A percentile compares a stretch with the other conserved stretches of the same genome.
These are phyloP conservation scores for Sinohyriopsis cumingii DNA, from an alignment of 2,888 invertebrate genomes.

Conservation along the genomic window DNA sequence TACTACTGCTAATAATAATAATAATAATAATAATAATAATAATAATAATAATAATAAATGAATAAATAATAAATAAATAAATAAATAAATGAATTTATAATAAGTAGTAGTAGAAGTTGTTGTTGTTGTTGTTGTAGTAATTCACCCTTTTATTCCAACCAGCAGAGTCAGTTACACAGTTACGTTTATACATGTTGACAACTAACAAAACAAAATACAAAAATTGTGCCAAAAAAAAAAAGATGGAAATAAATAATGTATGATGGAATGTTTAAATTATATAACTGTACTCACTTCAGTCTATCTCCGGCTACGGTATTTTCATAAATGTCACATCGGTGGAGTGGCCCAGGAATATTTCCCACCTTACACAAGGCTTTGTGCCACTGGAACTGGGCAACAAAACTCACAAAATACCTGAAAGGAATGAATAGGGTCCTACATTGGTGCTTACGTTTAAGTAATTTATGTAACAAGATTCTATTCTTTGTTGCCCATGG, in stretches of 20 bases:
- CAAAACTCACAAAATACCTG: constrained; percentile 92
- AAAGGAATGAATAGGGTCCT: background rate
- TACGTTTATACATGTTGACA: background rate
- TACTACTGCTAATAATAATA: too few relatives aligned
- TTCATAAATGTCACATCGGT: constrained; percentile 92
- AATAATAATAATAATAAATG: too few relatives aligned
- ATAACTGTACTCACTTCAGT: constrained; percentile 78
- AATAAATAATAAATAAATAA: too few relatives aligned
- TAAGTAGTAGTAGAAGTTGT: too few relatives aligned
- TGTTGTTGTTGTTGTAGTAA: too few relatives aligned
- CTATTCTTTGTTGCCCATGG: too few relatives aligned
- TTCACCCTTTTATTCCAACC: too few relatives aligned
- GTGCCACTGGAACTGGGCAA: constrained; percentile 95
- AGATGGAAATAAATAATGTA: background rate
- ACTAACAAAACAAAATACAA: background rate
- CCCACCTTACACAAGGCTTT: constrained; percentile 86
- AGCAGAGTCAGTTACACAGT: too few relatives aligned
- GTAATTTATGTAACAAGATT: too few relatives aligned
- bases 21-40: too few relatives aligned
- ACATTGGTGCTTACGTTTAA: background rate
- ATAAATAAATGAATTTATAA: too few relatives aligned
- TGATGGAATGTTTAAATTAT: background rate
- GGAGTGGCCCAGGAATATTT: constrained; percentile 83
- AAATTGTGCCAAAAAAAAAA: background rate
- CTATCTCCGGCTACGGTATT: constrained; percentile 89